A percentile compares a stretch with the other conserved stretches of the same genome.
phyloP scores from a whole-genome alignment of 1,140 invertebrate genomes.

The Drosophila arawakana region DNA sequence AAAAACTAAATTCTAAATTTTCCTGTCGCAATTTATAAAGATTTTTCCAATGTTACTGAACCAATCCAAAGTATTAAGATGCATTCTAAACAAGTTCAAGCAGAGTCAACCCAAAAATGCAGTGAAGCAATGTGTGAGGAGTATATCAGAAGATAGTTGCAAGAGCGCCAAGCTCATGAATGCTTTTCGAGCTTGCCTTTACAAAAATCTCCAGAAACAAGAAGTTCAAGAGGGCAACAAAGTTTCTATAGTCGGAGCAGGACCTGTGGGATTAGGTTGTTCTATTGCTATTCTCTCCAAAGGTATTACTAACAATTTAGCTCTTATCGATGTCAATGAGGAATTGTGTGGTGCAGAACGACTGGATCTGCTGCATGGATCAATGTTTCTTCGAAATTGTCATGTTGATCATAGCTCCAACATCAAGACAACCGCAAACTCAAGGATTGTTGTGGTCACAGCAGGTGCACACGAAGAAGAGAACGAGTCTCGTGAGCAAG shows the following conservation, averaged over 20 bases:
- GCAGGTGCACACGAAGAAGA: conserved; percentile 92
- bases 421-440: conserved; percentile 90
- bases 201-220: conserved; percentile 10
- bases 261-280: conserved; percentile 38
- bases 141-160: neutral
- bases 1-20: neutral
- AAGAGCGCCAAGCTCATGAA: neutral
- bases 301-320: conserved; percentile 28
- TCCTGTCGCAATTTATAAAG: neutral
- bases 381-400: conserved; percentile 38
- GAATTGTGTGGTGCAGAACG: conserved; percentile 11
- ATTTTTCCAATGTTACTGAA: neutral
- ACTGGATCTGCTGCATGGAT: conserved; percentile 42
- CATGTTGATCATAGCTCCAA: conserved; percentile 84
- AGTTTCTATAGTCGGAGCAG: conserved; percentile 42
- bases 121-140: neutral
- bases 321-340: conserved; percentile 22
- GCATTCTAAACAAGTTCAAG: neutral
- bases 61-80: neutral
- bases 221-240: conserved; percentile 21
- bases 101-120: neutral
- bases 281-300: conserved; percentile 15
- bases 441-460: conserved; percentile 92
- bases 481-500: conserved; percentile 90
- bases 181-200: conserved; percentile 31